Evolutionary conservation across 2,888 invertebrate genomes (phyloP), one percentile per base, ranked within the genome.

Genomic region (Eulithis testata): DNA sequence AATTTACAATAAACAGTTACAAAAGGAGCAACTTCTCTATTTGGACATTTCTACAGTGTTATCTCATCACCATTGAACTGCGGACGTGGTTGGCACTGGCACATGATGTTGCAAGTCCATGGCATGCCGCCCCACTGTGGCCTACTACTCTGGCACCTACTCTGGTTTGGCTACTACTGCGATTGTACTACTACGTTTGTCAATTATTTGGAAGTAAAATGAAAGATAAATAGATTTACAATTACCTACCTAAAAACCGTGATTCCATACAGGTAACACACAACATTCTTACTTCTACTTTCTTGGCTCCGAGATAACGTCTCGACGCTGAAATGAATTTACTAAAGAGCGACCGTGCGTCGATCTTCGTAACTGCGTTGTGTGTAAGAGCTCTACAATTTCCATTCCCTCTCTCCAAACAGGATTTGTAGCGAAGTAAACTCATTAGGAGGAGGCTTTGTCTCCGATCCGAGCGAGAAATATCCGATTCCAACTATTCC

Each of bases 371-470:
- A 3, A 2, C 31, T 43, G 14, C 47, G 12, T 54, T 44, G 31
- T 62, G 58, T 59, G 58, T 6, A 59, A 62, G 63, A 58, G 12
- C 50, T 9, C 59, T 40, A 62, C 37, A 59, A 51, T 66, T 55
- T 59, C 59, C 49, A 50, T 58, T 56, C 37, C 51, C 36, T 58
- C 61, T 63, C 43, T 43, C 55, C 65, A 72, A 80, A 81, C 76
- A 81, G 78, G 80, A 82, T 81, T 82, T 80, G 78, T 76, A 75
- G 68, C 71, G 76, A 73, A 79, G 79, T 81, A 80, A 83, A 81
- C 83, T 82, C 81, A 79, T 83, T 83, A 83, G 75, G 65, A 67
- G 67, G 66, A 73, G 73, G 80, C 82, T 81, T 80, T 81, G 76
- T 76, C 75, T 75, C 70, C 74, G 68, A 74, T 76, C 73, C 71